These are phyloP conservation scores for Heliconius cydno DNA, from an alignment of 2,888 invertebrate genomes.

Conservation along the genomic window DNA sequence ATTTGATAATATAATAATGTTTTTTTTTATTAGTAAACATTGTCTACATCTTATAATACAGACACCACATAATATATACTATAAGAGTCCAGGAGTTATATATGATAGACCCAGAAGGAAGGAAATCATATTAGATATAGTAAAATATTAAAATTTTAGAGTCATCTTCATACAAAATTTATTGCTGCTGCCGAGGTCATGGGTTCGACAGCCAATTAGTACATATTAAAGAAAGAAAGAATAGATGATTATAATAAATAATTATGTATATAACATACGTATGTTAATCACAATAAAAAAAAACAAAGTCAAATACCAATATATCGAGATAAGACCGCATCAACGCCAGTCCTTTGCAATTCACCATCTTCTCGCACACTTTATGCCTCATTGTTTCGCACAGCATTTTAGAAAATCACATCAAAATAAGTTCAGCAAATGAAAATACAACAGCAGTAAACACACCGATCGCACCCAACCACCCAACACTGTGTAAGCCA, in stretches of 20 bases:
- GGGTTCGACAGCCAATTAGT: background rate
- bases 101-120: background rate
- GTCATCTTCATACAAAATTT: background rate
- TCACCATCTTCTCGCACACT: conserved; percentile 75
- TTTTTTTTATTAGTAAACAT: background rate
- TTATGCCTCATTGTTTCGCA: conserved; percentile 74
- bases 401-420: conserved; percentile 59
- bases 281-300: background rate
- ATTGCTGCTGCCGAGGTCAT: background rate
- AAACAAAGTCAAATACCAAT: conserved; percentile 60
- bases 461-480: conserved; percentile 56
- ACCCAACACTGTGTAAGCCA: conserved; percentile 57
- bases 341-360: conserved; percentile 72
- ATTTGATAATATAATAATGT: background rate
- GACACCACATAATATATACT: too few relatives aligned
- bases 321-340: conserved; percentile 73
- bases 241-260: background rate
- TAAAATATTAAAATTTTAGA: background rate
- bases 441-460: conserved; percentile 35
- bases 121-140: too few relatives aligned
- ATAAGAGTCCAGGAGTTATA: background rate
- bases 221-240: background rate
- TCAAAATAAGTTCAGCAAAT: conserved; percentile 19
- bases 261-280: background rate
- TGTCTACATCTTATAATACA: too few relatives aligned